Evolutionary conservation across 2,888 invertebrate genomes (phyloP).

Genomic region (Sclerodermus sp.): DNA sequence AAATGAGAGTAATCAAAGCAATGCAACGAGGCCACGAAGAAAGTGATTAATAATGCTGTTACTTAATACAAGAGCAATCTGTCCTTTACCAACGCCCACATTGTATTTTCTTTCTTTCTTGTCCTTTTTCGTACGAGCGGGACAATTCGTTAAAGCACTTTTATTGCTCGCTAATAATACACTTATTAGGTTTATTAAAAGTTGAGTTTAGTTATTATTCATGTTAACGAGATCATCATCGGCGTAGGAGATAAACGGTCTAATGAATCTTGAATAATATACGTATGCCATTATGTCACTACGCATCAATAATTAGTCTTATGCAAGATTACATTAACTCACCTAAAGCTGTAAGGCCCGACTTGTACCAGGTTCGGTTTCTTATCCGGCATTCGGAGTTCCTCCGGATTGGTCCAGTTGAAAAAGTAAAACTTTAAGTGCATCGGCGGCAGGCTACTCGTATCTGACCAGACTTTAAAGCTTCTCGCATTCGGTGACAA

Average conservation of each 20-base stretch:
- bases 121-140: not conserved
- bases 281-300: too few relatives aligned
- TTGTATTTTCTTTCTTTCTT: too few relatives aligned
- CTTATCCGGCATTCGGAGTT: conserved; percentile 60
- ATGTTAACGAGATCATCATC: too few relatives aligned
- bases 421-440: conserved; percentile 71
- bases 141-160: conserved; percentile 23
- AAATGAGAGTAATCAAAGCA: too few relatives aligned
- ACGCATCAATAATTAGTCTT: too few relatives aligned
- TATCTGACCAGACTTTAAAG: conserved; percentile 72
- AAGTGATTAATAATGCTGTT: conserved; percentile 44
- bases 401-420: conserved; percentile 80
- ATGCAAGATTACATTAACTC: too few relatives aligned
- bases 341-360: conserved; percentile 59
- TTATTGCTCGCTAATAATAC: conserved; percentile 46
- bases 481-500: conserved; percentile 65
- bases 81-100: too few relatives aligned
- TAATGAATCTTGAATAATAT: not conserved
- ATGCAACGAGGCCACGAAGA: conserved; percentile 1
- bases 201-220: too few relatives aligned
- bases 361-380: conserved; percentile 61
- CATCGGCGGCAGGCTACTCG: conserved; percentile 64
- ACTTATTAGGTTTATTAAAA: not conserved
- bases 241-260: not conserved
- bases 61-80: conserved; percentile 24